These are phyloP conservation scores for Acrocera orbiculus DNA, from an alignment of 2,888 invertebrate species.

Conservation along the genomic window DNA sequence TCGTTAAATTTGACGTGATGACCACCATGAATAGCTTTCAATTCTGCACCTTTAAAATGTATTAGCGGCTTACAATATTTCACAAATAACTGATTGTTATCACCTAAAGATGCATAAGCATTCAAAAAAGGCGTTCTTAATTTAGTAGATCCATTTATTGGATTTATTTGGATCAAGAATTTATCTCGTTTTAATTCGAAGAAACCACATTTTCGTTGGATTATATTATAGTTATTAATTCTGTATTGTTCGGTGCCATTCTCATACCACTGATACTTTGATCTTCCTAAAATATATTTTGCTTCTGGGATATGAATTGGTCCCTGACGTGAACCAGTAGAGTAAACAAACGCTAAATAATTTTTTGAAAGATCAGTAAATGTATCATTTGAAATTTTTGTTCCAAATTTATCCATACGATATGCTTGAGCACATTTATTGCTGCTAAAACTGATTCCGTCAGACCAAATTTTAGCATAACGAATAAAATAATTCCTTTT, in stretches of 20 bases:
- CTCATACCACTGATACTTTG: conserved; percentile 64
- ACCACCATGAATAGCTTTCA: conserved; percentile 77
- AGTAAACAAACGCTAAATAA: conserved; percentile 66
- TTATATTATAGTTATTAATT: conserved; percentile 69
- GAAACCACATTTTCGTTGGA: conserved; percentile 69
- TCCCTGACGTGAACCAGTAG: conserved; percentile 52
- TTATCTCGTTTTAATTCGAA: conserved; percentile 53
- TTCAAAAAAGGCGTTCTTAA: conserved; percentile 71
- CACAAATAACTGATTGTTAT: conserved; percentile 56
- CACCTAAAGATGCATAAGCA: conserved; percentile 70
- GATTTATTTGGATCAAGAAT: conserved; percentile 67
- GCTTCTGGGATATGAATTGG: conserved; percentile 60
- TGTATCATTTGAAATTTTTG: conserved; percentile 71
- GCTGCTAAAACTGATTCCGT: conserved; percentile 77
- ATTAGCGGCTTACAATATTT: conserved; percentile 71
- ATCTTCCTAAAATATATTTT: conserved; percentile 48
- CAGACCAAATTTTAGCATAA: conserved; percentile 86
- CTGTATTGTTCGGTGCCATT: conserved; percentile 77
- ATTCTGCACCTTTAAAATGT: conserved; percentile 76
- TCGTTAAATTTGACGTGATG: conserved; percentile 85
- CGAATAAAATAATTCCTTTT: conserved; percentile 69
- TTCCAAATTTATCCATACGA: conserved; percentile 75
- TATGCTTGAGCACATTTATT: conserved; percentile 75
- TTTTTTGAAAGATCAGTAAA: conserved; percentile 74
- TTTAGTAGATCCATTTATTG: conserved; percentile 68